Percentiles rank a stretch among this genome's conserved stretches.
phyloP scores from a whole-genome alignment of 2,888 invertebrate species.

The Ormia ochracea region DNA sequence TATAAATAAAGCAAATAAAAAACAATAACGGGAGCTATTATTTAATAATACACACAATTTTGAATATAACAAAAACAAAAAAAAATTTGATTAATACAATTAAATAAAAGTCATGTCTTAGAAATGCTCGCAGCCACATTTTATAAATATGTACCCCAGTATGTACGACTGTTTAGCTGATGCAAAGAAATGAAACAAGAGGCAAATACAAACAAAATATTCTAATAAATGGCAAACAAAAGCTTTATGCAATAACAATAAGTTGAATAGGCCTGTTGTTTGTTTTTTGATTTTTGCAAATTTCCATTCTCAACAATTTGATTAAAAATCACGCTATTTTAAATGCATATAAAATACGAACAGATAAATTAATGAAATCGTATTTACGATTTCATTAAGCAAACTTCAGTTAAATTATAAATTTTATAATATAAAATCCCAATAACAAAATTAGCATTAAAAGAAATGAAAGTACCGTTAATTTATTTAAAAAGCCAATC shows the following conservation, averaged over 20 bases:
- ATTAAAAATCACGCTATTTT: constrained; percentile 49
- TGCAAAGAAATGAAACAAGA: constrained; percentile 3
- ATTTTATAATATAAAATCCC: neutral
- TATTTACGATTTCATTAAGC: neutral
- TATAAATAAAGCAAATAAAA: neutral
- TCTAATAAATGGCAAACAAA: constrained; percentile 6
- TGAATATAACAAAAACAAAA: neutral
- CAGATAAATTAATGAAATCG: neutral
- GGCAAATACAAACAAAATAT: constrained; percentile 19
- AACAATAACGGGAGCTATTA: neutral
- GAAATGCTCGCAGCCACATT: neutral
- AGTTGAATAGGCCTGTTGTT: neutral
- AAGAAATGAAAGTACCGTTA: constrained; percentile 35
- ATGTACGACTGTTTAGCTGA: neutral
- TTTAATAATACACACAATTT: neutral
- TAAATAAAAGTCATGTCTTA: neutral
- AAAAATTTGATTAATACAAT: neutral
- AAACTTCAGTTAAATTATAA: neutral
- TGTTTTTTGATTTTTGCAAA: neutral
- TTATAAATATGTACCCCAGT: neutral
- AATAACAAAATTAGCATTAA: constrained; percentile 17
- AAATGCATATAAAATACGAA: neutral
- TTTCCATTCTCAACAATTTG: constrained; percentile 40
- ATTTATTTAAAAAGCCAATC: constrained; percentile 9
- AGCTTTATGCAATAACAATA: constrained; percentile 22